These are phyloP conservation scores for Aldrovandia affinis DNA, from an alignment of 2,797 vertebrate genomes.

Conservation along the genomic window DNA sequence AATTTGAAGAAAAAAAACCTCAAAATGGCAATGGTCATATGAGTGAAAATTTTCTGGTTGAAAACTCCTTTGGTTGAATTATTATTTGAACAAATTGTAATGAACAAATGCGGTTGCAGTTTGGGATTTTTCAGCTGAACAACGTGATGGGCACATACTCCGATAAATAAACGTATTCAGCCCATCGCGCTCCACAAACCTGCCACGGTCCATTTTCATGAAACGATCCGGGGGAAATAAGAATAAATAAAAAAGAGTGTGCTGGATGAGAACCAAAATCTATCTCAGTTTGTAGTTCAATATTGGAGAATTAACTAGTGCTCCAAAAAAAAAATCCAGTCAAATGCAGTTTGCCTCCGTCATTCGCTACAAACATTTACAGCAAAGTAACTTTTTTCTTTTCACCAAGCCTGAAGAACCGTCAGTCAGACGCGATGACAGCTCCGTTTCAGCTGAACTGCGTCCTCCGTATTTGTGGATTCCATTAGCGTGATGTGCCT, in stretches of 20 bases:
- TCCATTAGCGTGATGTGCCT: constrained; percentile 67
- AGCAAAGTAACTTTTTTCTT: neutral
- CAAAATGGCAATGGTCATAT: neutral
- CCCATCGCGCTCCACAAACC: neutral
- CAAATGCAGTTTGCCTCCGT: constrained; percentile 15
- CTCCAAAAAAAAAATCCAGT: neutral
- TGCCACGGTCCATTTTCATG: neutral
- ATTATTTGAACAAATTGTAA: neutral
- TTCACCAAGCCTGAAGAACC: neutral
- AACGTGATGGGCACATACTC: neutral
- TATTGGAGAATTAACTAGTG: constrained; percentile 1
- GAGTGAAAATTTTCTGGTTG: neutral
- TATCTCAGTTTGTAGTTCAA: neutral
- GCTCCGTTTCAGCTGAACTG: constrained; percentile 51
- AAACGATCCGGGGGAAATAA: neutral
- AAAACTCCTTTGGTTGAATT: neutral
- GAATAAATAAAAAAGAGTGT: neutral
- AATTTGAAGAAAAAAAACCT: neutral
- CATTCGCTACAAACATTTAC: constrained; percentile 26
- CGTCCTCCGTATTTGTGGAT: constrained; percentile 62
- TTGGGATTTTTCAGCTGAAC: neutral
- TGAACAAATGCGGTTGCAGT: neutral
- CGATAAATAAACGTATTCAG: neutral
- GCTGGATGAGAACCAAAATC: neutral
- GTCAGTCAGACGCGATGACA: constrained; percentile 56